Evolutionary conservation across 1,140 invertebrate genomes (phyloP).

Genomic region (Batillaria attramentaria): DNA sequence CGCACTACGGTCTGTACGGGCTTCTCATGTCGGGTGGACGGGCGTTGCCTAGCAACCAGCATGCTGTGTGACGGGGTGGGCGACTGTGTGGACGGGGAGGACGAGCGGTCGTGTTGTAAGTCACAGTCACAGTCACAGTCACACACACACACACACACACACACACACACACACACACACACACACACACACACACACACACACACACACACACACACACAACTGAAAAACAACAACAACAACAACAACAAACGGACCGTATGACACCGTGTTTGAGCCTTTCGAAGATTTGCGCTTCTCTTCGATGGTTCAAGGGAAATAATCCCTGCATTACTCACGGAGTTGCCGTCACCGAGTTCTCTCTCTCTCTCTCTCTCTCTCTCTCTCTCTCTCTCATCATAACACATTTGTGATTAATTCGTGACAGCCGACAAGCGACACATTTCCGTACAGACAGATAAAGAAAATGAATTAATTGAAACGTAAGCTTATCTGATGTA

Average conservation of each 20-base stretch:
- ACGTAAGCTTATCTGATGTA: neutral
- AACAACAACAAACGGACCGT: neutral
- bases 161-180: neutral
- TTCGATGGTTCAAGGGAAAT: neutral
- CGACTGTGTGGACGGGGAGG: constrained; percentile 48
- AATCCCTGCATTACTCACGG: neutral
- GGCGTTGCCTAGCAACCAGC: constrained; percentile 31
- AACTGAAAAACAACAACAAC: neutral
- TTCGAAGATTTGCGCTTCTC: neutral
- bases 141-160: neutral
- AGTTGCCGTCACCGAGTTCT: neutral
- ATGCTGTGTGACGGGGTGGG: constrained; percentile 47
- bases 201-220: constrained; percentile 4
- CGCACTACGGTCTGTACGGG: constrained; percentile 7
- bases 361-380: neutral
- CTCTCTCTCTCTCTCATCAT: neutral
- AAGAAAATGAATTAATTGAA: no score
- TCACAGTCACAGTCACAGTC: constrained; percentile 7
- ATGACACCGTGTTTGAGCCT: neutral
- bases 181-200: constrained; percentile 11
- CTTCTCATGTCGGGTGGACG: constrained; percentile 29
- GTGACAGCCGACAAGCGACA: neutral
- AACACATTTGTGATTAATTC: neutral
- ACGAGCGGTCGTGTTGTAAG: constrained; percentile 52
- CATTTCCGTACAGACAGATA: neutral